phyloP scores from a whole-genome alignment of 2,888 invertebrate genomes.

The Isoperla grammatica region DNA sequence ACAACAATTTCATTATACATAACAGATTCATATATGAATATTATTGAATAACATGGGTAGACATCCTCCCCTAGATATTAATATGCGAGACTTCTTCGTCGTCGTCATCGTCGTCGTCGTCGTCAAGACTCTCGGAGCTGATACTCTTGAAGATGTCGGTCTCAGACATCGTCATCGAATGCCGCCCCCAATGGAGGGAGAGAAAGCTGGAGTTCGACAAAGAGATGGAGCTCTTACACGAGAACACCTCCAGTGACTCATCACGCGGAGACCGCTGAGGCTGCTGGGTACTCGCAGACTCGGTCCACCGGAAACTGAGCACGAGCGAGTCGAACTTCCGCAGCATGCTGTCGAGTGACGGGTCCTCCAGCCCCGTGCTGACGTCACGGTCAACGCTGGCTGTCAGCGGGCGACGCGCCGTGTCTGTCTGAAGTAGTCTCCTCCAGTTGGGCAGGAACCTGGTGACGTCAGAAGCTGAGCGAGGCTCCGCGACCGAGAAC shows the following conservation, averaged over 20 bases:
- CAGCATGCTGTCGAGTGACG: background rate
- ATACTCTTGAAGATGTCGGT: background rate
- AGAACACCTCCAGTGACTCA: background rate
- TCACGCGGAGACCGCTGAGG: background rate
- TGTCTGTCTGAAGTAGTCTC: background rate
- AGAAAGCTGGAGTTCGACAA: background rate
- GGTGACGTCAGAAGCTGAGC: background rate
- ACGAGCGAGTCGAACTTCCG: slow-evolving; percentile 21
- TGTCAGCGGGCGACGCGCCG: background rate
- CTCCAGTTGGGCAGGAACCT: background rate
- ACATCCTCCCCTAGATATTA: too few relatives aligned
- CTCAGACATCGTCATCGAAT: background rate
- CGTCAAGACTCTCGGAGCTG: background rate
- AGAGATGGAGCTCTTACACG: slow-evolving; percentile 1
- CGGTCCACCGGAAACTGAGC: slow-evolving; percentile 15
- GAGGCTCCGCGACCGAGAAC: background rate
- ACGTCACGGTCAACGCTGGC: background rate
- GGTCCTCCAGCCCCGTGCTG: background rate
- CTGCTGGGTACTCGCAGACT: background rate
- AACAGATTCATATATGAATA: too few relatives aligned
- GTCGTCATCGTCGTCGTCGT: too few relatives aligned
- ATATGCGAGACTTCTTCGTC: too few relatives aligned
- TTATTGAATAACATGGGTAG: too few relatives aligned
- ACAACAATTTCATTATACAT: too few relatives aligned
- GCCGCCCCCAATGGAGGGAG: background rate